Evolutionary conservation across 2,888 invertebrate genomes (phyloP).

Genomic region (Gandaritis pyraliata): DNA sequence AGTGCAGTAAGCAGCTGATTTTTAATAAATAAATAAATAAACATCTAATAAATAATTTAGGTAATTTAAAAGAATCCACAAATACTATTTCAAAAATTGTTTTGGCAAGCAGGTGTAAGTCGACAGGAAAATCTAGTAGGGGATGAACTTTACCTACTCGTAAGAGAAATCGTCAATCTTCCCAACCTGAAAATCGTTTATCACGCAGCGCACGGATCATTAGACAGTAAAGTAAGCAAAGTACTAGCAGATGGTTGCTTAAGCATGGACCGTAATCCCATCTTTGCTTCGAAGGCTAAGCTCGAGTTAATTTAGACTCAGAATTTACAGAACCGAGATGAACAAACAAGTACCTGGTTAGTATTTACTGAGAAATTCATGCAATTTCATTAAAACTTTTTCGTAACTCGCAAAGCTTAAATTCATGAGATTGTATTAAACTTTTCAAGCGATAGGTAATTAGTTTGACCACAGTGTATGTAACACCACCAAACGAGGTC

Average conservation of each 20-base stretch:
- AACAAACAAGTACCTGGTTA: background rate
- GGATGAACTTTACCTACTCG: background rate
- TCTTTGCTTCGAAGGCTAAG: background rate
- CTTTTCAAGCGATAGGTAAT: constrained; percentile 3
- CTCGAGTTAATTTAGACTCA: background rate
- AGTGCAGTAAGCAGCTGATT: too few relatives aligned
- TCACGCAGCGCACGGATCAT: constrained; percentile 1
- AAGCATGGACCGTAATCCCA: too few relatives aligned
- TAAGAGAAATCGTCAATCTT: constrained; percentile 5
- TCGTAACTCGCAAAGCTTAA: constrained; percentile 8
- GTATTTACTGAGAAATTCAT: constrained; percentile 6
- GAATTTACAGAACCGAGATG: background rate
- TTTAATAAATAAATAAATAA: too few relatives aligned
- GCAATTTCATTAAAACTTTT: constrained; percentile 12
- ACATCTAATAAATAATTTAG: too few relatives aligned
- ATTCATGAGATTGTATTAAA: background rate
- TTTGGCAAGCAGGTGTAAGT: constrained; percentile 3
- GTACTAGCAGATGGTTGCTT: constrained; percentile 1
- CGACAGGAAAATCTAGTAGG: constrained; percentile 3
- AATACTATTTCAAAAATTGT: constrained; percentile 1
- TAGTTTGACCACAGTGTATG: background rate
- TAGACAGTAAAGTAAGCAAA: background rate
- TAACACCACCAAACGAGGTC: constrained; percentile 22
- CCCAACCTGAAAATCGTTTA: constrained; percentile 8
- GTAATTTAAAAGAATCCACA: background rate